These are phyloP conservation scores for Drosophila nasuta DNA, from an alignment of 1,140 invertebrate species.

Conservation along the genomic window DNA sequence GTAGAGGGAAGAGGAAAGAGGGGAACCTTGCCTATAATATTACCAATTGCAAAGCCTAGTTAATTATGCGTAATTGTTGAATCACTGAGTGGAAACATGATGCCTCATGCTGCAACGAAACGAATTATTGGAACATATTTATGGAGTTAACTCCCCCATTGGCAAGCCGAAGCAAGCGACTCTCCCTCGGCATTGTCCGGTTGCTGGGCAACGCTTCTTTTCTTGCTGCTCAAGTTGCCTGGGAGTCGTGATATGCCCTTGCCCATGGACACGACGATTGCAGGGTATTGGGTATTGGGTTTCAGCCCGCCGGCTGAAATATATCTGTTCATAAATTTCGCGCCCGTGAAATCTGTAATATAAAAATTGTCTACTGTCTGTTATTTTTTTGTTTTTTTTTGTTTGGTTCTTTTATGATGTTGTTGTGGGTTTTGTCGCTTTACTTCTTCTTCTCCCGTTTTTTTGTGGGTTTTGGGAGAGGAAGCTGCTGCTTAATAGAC, in stretches of 20 bases:
- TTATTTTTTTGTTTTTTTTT: conserved; percentile 33
- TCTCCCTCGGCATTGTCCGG: neutral
- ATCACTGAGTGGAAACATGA: neutral
- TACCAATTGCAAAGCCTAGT: neutral
- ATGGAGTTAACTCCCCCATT: neutral
- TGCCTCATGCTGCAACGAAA: neutral
- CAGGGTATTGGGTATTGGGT: conserved; percentile 43
- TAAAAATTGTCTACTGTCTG: conserved; percentile 71
- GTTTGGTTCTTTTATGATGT: conserved; percentile 35
- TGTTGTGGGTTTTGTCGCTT: neutral
- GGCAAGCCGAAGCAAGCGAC: neutral
- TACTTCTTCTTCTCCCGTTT: neutral
- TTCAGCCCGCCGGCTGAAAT: conserved; percentile 60
- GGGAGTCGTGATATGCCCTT: neutral
- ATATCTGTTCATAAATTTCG: conserved; percentile 76
- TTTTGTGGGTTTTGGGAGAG: no score
- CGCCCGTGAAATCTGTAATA: conserved; percentile 62
- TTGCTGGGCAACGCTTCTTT: neutral
- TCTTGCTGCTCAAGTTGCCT: neutral
- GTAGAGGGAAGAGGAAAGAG: no score
- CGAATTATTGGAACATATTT: neutral
- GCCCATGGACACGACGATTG: neutral
- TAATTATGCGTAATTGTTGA: conserved; percentile 1
- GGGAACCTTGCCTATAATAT: neutral
- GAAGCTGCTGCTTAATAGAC: conserved; percentile 65